Conservation (phyloP, 2,888 invertebrate species). For the Rotaria macrura region DNA sequence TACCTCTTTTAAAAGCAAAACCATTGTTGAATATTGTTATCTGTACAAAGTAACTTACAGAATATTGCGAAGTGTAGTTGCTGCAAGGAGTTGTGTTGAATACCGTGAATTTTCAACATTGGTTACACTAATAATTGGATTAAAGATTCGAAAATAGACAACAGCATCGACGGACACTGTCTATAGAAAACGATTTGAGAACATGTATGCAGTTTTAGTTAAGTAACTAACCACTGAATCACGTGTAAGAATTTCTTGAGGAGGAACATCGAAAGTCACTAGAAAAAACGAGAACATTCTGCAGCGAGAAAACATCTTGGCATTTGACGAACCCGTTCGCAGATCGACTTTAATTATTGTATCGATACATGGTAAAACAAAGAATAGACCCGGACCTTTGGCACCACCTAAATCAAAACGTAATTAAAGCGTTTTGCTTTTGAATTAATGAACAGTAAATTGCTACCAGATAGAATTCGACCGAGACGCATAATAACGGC, state of each 20-base stretch:
- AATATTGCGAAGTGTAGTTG: constrained; percentile 47
- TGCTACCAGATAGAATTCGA: constrained; percentile 67
- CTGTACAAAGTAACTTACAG: constrained; percentile 24
- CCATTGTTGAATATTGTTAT: background rate
- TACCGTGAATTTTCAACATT: constrained; percentile 45
- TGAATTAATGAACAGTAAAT: too few relatives aligned
- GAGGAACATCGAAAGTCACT: constrained; percentile 36
- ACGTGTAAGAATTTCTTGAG: constrained; percentile 38
- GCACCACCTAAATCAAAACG: constrained; percentile 68
- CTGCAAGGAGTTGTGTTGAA: constrained; percentile 45
- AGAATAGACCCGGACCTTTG: constrained; percentile 79
- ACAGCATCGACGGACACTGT: constrained; percentile 47
- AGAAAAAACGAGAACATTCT: constrained; percentile 31
- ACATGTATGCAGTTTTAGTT: too few relatives aligned
- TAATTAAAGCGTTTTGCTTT: too few relatives aligned
- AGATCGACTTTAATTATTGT: constrained; percentile 34
- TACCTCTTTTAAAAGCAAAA: constrained; percentile 27
- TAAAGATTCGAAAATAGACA: constrained; percentile 43
- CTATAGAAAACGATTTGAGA: too few relatives aligned
- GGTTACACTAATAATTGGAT: constrained; percentile 38
- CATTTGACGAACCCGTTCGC: constrained; percentile 30
- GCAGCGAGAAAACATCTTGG: too few relatives aligned
- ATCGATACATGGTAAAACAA: constrained; percentile 68
- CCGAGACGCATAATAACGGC: constrained; percentile 82
- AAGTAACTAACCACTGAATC: constrained; percentile 41